Conservation (phyloP, 2,797 vertebrate species). For the Clarias platycephalus region DNA sequence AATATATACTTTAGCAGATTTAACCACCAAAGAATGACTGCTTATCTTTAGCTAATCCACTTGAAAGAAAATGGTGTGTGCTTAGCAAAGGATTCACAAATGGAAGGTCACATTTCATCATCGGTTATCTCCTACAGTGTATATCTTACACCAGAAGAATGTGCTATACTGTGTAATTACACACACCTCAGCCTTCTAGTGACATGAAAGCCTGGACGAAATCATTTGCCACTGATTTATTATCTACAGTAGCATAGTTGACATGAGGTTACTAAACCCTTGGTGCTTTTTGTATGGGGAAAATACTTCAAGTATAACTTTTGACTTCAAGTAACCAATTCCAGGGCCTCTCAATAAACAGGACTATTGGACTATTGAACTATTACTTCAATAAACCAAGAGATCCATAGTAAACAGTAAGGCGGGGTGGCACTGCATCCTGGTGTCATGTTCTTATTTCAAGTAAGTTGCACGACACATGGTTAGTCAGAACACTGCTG, state of each 20-base stretch:
- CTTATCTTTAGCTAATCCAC: conserved; percentile 17
- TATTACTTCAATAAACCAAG: background rate
- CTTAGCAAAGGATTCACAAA: background rate
- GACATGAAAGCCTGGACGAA: background rate
- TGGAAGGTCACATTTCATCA: conserved; percentile 23
- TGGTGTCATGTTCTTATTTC: conserved; percentile 7
- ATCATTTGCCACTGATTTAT: conserved; percentile 12
- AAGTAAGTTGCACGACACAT: background rate
- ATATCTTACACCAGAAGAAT: background rate
- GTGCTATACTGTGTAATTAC: conserved; percentile 11
- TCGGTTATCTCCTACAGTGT: conserved; percentile 17
- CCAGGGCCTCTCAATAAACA: background rate
- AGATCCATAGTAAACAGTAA: conserved; percentile 3
- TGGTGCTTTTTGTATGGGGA: background rate
- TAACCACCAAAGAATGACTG: conserved; percentile 35
- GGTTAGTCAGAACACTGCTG: conserved; percentile 5
- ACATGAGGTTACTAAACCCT: background rate
- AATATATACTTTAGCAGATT: conserved; percentile 15
- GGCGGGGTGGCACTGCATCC: background rate
- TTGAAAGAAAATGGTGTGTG: background rate
- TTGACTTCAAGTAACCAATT: conserved; percentile 9
- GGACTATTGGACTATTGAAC: conserved; percentile 7
- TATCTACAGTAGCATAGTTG: background rate
- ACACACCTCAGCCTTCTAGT: conserved; percentile 17
- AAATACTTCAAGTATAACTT: background rate